Evolutionary conservation across 37 sponge, comb jelly and placozoan genomes (phyloP).

Genomic region (Chondrosia reniformis): DNA sequence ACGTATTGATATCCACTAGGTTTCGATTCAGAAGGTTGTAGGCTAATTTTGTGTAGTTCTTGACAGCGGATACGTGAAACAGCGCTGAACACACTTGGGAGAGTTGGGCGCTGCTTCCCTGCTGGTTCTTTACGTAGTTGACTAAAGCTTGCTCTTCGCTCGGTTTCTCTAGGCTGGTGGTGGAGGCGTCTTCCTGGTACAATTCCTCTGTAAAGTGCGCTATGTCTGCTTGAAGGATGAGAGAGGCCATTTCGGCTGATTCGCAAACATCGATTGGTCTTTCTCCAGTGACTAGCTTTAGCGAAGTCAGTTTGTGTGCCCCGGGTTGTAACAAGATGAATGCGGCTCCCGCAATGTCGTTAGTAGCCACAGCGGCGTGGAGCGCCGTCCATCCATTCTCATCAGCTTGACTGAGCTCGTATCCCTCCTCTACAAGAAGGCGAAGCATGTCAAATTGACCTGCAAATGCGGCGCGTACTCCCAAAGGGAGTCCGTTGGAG

Average conservation of each 20-base stretch:
- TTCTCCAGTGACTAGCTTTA: slow-evolving; percentile 37
- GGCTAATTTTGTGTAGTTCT: slow-evolving; percentile 59
- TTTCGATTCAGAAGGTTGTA: slow-evolving; percentile 24
- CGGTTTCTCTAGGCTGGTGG: neutral
- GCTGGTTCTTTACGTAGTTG: neutral
- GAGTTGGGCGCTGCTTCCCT: neutral
- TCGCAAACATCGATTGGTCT: slow-evolving; percentile 64
- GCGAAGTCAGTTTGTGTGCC: slow-evolving; percentile 26
- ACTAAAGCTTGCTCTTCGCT: neutral
- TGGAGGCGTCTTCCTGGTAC: neutral
- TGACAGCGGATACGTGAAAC: slow-evolving; percentile 61
- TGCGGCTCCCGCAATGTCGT: slow-evolving; percentile 53
- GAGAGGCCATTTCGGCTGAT: slow-evolving; percentile 54
- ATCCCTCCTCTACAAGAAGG: slow-evolving; percentile 44
- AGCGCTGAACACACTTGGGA: slow-evolving; percentile 27
- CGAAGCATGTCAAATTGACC: slow-evolving; percentile 39
- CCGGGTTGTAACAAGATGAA: slow-evolving; percentile 26
- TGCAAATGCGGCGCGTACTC: slow-evolving; percentile 53
- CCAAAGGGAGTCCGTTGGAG: slow-evolving; percentile 60
- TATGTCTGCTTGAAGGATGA: slow-evolving; percentile 62
- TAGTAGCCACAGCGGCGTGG: slow-evolving; percentile 67
- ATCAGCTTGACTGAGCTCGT: slow-evolving; percentile 46
- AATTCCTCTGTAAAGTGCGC: neutral
- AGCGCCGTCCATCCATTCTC: slow-evolving; percentile 63
- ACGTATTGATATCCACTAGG: slow-evolving; percentile 13